These are phyloP conservation scores for Heterotis niloticus DNA, from an alignment of 2,113 vertebrate species.

Conservation along the genomic window DNA sequence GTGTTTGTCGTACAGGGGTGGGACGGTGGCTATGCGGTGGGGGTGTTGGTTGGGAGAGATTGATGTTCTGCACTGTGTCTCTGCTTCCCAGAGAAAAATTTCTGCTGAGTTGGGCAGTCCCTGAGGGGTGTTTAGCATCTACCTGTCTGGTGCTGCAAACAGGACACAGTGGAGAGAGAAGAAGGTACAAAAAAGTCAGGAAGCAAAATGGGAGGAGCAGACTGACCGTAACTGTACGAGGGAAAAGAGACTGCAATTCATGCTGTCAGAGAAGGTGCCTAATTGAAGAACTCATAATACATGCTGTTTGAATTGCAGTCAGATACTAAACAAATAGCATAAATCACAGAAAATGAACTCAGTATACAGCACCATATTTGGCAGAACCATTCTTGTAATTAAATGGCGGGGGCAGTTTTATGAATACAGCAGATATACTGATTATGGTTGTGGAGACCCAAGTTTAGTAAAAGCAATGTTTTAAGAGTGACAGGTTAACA, in stretches of 20 bases:
- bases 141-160: slow-evolving; percentile 6
- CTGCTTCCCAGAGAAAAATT: slow-evolving; percentile 37
- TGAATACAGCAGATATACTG: not conserved
- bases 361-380: not conserved
- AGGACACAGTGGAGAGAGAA: not conserved
- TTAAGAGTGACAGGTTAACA: slow-evolving; percentile 52
- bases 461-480: slow-evolving; percentile 63
- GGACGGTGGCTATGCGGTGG: not conserved
- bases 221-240: not conserved
- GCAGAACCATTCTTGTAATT: not conserved
- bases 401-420: not conserved
- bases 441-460: slow-evolving; percentile 1
- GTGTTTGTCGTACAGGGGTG: slow-evolving; percentile 49
- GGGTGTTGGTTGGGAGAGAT: slow-evolving; percentile 45
- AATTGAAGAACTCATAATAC: slow-evolving; percentile 21
- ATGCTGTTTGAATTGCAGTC: not conserved
- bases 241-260: not conserved
- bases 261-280: slow-evolving; percentile 6
- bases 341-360: slow-evolving; percentile 1
- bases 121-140: slow-evolving; percentile 26
- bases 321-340: slow-evolving; percentile 1
- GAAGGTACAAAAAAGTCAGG: not conserved
- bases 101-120: slow-evolving; percentile 31
- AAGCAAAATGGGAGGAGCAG: not conserved
- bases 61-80: slow-evolving; percentile 50